Conservation (phyloP, 1,140 invertebrate genomes). For the Trichonephila clavata region DNA sequence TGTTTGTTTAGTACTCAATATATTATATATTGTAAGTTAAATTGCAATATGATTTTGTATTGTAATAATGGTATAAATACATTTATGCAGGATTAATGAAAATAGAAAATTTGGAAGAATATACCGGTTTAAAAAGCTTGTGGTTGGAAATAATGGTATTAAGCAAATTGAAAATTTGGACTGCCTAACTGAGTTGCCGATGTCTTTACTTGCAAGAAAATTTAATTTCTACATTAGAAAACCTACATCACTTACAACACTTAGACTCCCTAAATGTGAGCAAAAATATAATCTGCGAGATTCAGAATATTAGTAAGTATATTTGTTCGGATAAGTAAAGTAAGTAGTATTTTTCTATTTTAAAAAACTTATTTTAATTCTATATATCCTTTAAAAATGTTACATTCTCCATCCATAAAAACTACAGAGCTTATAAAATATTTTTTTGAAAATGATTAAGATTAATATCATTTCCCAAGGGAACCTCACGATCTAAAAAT, state of each 20-base stretch:
- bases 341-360: too few relatives aligned
- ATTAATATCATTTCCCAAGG: too few relatives aligned
- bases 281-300: slow-evolving; percentile 90
- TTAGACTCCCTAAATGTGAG: slow-evolving; percentile 93
- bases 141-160: slow-evolving; percentile 97
- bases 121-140: slow-evolving; percentile 93
- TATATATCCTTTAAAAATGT: too few relatives aligned
- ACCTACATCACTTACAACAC: slow-evolving; percentile 86
- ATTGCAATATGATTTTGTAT: too few relatives aligned
- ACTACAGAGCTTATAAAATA: too few relatives aligned
- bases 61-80: neutral
- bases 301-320: slow-evolving; percentile 90
- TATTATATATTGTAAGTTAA: too few relatives aligned
- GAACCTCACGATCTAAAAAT: too few relatives aligned
- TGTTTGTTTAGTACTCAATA: too few relatives aligned
- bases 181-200: slow-evolving; percentile 87
- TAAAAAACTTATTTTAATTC: too few relatives aligned
- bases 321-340: too few relatives aligned
- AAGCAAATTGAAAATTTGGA: slow-evolving; percentile 91
- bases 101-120: slow-evolving; percentile 96
- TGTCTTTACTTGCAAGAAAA: slow-evolving; percentile 95
- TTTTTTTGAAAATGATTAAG: too few relatives aligned
- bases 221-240: slow-evolving; percentile 92
- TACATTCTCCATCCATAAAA: too few relatives aligned
- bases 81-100: slow-evolving; percentile 86